phyloP scores from a whole-genome alignment of 2,888 invertebrate species.

The Drosophila koepferae region DNA sequence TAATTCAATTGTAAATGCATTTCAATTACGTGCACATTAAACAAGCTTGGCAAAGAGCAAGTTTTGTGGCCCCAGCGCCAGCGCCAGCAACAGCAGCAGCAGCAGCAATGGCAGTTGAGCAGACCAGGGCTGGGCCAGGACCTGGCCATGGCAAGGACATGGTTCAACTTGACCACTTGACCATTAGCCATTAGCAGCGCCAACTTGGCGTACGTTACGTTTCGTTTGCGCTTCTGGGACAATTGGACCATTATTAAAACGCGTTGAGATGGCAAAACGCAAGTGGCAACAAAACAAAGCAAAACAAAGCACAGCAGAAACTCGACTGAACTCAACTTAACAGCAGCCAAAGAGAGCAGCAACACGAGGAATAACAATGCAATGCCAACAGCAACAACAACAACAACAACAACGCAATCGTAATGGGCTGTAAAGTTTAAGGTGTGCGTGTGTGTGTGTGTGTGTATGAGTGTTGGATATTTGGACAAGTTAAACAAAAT shows the following conservation, averaged over 20 bases:
- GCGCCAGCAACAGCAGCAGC: not conserved
- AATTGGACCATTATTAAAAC: conserved; percentile 80
- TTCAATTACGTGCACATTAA: conserved; percentile 81
- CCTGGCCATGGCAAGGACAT: conserved; percentile 27
- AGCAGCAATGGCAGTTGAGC: not conserved
- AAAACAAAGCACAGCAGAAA: conserved; percentile 37
- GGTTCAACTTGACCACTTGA: conserved; percentile 72
- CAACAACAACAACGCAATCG: conserved; percentile 21
- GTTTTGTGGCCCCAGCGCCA: conserved; percentile 43
- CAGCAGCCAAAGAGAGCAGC: conserved; percentile 25
- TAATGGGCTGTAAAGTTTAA: conserved; percentile 53
- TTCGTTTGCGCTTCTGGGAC: conserved; percentile 69
- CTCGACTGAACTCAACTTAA: conserved; percentile 27
- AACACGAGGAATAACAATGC: conserved; percentile 45
- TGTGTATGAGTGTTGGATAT: conserved; percentile 14
- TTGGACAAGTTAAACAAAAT: conserved; percentile 25
- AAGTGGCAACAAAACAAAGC: conserved; percentile 61
- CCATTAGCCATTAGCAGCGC: conserved; percentile 64
- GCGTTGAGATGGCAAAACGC: conserved; percentile 78
- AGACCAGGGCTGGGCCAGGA: conserved; percentile 9
- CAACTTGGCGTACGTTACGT: conserved; percentile 35
- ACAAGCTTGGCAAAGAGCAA: conserved; percentile 67
- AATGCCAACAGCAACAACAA: conserved; percentile 29
- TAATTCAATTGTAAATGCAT: conserved; percentile 81
- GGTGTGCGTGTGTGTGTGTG: conserved; percentile 30